Conservation (phyloP, 1,140 invertebrate species). For the Macrocentrus cingulum region DNA sequence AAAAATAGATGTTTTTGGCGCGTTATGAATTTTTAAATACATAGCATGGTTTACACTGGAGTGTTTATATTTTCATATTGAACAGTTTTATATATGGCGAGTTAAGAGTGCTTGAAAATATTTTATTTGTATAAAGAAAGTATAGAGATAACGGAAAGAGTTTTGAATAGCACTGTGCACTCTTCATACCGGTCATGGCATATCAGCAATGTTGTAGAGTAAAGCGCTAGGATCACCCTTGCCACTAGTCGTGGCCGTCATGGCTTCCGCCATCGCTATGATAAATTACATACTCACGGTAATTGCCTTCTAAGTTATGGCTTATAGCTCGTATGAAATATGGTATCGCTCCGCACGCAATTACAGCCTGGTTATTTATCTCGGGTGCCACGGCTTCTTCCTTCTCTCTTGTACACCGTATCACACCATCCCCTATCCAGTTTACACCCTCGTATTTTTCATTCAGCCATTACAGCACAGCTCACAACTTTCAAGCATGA, state of each 20-base stretch:
- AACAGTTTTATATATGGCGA: too few species aligned
- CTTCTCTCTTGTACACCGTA: constrained; percentile 13
- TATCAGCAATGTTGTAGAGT: constrained; percentile 17
- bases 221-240: constrained; percentile 27
- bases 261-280: constrained; percentile 47
- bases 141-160: too few species aligned
- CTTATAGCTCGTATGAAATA: constrained; percentile 62
- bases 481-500: too few species aligned
- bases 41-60: too few species aligned
- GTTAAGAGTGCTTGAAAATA: too few species aligned
- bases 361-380: constrained; percentile 63
- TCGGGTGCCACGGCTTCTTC: constrained; percentile 41
- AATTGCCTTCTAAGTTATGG: constrained; percentile 65
- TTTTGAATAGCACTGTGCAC: too few species aligned
- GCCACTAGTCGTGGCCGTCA: constrained; percentile 31
- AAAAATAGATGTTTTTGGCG: too few species aligned
- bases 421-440: neutral
- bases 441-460: neutral
- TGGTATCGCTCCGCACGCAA: constrained; percentile 63
- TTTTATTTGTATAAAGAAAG: too few species aligned
- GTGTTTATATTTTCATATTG: too few species aligned
- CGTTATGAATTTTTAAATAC: too few species aligned
- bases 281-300: constrained; percentile 63
- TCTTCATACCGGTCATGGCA: neutral
- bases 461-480: too few species aligned